Evolutionary conservation across 2,113 vertebrate genomes (phyloP).

Genomic region (Probosciger aterrimus): DNA sequence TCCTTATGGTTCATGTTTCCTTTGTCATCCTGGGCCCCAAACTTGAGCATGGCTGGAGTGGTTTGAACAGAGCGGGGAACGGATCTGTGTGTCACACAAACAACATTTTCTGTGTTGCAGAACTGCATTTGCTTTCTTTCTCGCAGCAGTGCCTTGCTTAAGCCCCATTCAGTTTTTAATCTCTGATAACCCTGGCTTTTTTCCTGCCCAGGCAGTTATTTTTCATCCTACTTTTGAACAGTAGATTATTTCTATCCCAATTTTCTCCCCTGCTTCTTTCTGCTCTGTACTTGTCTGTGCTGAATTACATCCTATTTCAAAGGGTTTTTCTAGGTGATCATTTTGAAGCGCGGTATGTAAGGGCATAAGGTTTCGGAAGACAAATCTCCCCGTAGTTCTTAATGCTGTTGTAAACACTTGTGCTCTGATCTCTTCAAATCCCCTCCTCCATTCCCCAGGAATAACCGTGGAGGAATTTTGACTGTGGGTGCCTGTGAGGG

Average conservation of each 20-base stretch:
- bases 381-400: neutral
- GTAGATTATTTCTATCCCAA: neutral
- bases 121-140: neutral
- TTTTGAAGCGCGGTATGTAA: neutral
- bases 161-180: neutral
- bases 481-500: neutral
- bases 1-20: neutral
- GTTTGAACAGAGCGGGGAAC: neutral
- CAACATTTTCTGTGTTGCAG: neutral
- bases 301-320: conserved; percentile 4
- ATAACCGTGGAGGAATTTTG: neutral
- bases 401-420: neutral
- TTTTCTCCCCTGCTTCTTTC: neutral
- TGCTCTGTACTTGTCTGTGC: neutral
- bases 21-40: neutral
- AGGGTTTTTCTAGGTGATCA: conserved; percentile 21
- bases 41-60: neutral
- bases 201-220: neutral
- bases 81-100: neutral
- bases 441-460: neutral
- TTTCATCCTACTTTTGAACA: conserved; percentile 22
- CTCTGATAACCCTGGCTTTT: neutral
- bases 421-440: neutral
- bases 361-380: neutral
- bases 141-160: neutral